A percentile compares a stretch with the other conserved stretches of the same genome.
These are phyloP conservation scores for Myrmecophaga tridactyla DNA, from an alignment of 2,113 vertebrate genomes.

Conservation along the genomic window DNA sequence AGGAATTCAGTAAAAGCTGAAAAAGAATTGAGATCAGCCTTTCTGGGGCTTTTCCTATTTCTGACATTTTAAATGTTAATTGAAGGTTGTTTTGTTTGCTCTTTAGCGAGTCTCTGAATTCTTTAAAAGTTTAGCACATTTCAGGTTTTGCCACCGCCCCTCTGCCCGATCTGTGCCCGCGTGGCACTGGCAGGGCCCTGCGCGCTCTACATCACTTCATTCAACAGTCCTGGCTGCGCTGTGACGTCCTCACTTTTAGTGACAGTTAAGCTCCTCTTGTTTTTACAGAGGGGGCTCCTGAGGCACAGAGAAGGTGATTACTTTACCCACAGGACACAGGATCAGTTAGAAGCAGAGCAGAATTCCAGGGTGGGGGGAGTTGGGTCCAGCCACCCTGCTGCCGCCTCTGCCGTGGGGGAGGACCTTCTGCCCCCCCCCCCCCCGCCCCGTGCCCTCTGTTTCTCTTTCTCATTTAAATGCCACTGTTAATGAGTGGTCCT, in stretches of 20 bases:
- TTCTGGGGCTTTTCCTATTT: background rate
- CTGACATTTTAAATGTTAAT: background rate
- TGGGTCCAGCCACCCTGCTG: too few relatives aligned
- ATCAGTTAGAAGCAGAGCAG: background rate
- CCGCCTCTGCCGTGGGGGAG: too few relatives aligned
- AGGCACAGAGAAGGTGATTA: background rate
- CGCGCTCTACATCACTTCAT: accelerated
- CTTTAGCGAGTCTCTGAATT: background rate
- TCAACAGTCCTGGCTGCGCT: accelerated
- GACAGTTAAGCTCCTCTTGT: background rate
- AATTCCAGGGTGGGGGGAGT: accelerated
- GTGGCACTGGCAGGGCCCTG: background rate
- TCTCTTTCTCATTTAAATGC: background rate
- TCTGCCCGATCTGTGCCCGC: background rate
- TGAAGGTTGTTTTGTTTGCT: background rate
- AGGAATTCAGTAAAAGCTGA: background rate
- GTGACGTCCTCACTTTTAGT: background rate
- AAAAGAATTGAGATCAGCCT: too few relatives aligned
- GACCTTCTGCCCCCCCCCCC: too few relatives aligned
- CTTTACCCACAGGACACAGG: accelerated
- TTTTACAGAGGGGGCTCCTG: background rate
- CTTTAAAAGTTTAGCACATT: background rate
- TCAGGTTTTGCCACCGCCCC: background rate
- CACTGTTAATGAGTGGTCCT: accelerated
- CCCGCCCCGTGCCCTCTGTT: too few relatives aligned